Conservation (phyloP, 2,113 vertebrate species). For the Delphinapterus leucas region DNA sequence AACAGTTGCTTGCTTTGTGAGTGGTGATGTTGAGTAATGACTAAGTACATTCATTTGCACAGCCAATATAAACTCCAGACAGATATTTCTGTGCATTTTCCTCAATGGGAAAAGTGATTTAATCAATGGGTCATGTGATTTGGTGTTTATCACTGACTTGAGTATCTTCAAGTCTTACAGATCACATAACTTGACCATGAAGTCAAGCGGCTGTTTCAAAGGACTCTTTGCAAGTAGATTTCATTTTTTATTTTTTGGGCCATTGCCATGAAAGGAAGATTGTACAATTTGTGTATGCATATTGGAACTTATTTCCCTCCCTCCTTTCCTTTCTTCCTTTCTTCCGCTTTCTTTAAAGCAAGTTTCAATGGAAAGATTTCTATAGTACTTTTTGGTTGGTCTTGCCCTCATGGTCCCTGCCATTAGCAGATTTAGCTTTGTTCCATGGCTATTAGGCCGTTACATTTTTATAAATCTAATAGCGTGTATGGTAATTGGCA, state of each 20-base stretch:
- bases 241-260: conserved; percentile 49
- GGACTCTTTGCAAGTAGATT: neutral
- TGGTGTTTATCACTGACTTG: conserved; percentile 54
- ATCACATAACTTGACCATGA: conserved; percentile 59
- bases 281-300: neutral
- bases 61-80: conserved; percentile 68
- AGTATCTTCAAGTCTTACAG: conserved; percentile 41
- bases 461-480: neutral
- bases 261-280: neutral
- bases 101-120: neutral
- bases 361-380: neutral
- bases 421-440: neutral
- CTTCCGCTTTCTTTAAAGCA: neutral
- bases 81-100: conserved; percentile 11
- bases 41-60: conserved; percentile 68
- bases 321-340: neutral
- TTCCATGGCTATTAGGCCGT: neutral
- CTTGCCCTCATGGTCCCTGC: neutral
- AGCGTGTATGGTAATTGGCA: neutral
- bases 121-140: conserved; percentile 29
- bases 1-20: conserved; percentile 77
- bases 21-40: conserved; percentile 60
- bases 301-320: neutral
- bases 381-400: neutral
- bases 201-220: conserved; percentile 49